Base-by-base conservation (phyloP, 2,888 invertebrate species). In the Epirrita christyi region DNA sequence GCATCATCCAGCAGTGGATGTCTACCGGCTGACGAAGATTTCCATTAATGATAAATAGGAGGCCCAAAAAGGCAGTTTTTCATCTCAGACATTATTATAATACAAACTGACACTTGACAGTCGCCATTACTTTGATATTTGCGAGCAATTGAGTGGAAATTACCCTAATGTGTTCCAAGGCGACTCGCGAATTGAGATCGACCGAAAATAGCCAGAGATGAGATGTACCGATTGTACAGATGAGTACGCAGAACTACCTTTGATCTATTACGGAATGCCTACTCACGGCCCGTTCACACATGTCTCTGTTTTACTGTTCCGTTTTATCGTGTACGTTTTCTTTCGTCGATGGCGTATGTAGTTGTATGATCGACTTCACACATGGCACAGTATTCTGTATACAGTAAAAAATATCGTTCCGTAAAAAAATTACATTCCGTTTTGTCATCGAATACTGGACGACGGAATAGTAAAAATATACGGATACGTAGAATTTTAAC, bases 101-200 rank as follows among this genome's bases (percentile, higher is more conserved):
- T 43, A 49, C 27, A 63, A 68, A 68, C 59, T 75, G 78, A 75
- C 76, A 73, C 63, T 71, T 78, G 79, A 79, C 80, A 75, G 76
- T 61, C 58, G 64, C 67, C 72, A 76, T 80, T 75, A 73, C 68
- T 68, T 65, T 73, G 73, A 75, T 73, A 75, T 78, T 75, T 71
- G 70, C 68, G 65, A 61, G 72, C 73, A 75, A 80, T 82, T 76
- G 78, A 75, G 66, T 72, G 78, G 76, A 72, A 76, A 66, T 61
- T 48, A 41, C 55, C 62, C 59, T 70, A 68, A 72, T 71, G 67
- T 68, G 61, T 56, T 59, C 53, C 51, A 45, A 44, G 47, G 57
- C 41, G 54, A 37, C 42, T 59, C 44, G 6, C 62, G 64, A 55
- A 61, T 65, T 55, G 49, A 51, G 64, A 66, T 59, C 27, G 34